These are phyloP conservation scores for Pipistrellus pygmaeus DNA, from an alignment of 2,797 vertebrate genomes.

Conservation along the genomic window DNA sequence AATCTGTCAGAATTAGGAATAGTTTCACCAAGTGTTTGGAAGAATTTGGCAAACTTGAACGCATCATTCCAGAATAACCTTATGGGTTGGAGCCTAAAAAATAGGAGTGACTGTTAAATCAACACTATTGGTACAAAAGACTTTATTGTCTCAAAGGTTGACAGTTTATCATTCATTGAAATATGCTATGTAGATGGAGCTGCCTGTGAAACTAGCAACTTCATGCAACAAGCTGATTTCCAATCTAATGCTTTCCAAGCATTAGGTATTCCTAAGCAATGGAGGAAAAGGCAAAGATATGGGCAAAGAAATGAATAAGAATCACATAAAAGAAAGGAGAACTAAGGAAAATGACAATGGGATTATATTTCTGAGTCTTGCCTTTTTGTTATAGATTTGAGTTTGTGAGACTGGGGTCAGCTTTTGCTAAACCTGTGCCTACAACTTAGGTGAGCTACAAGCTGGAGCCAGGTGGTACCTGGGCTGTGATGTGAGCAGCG, in stretches of 20 bases:
- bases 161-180: neutral
- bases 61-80: neutral
- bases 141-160: neutral
- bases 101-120: neutral
- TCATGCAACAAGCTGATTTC: neutral
- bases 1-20: neutral
- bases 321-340: neutral
- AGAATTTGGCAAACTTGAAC: neutral
- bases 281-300: neutral
- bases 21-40: constrained; percentile 20
- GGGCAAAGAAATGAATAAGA: neutral
- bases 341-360: neutral
- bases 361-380: neutral
- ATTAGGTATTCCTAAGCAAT: neutral
- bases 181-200: neutral
- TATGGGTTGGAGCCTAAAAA: no score
- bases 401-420: neutral
- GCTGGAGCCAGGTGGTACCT: neutral
- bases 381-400: neutral
- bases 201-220: neutral
- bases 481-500: neutral
- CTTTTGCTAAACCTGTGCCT: neutral
- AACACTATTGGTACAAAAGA: neutral
- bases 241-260: neutral
- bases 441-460: neutral